Evolutionary conservation across 2,113 vertebrate species (phyloP), one percentile per base, ranked within the genome.

Genomic region (Elephas maximus): DNA sequence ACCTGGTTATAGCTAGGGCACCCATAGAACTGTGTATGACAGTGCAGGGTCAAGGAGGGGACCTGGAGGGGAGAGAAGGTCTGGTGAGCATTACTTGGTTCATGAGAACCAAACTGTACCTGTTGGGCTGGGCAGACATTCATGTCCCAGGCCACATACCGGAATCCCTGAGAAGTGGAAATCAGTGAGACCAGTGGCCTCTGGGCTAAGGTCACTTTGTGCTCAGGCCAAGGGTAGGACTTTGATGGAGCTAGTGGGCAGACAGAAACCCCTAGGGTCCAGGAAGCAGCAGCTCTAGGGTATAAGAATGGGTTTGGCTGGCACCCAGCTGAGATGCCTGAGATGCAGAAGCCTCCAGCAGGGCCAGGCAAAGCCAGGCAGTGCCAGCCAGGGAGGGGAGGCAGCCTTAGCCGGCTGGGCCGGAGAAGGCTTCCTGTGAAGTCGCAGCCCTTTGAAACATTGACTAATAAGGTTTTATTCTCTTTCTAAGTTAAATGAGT

Each of bases 391-490:
- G 37, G 83, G 93, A n/a, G 90, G 67, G 1, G 45, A 65, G 67
- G 78, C 91, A 17, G 85, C 37, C 82, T 62, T 94, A 67, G 96
- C 93, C 20, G 91, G 76, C 74, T 26, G 86, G 93, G 45, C 77
- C 23, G 0, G 30, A 60, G 91, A 73, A 90, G 82, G 69, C 83
- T 53, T 85, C 94, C 86, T 57, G 81, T n/a, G 94, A 95, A 96
- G 97, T 83, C 20, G n/a, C 87, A 91, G 92, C 90, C 97, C 94
- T 93, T 78, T 71, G 85, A 94, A 96, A 88, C 87, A 0, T 78
- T 91, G 96, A 96, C 98, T 97, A 97, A 97, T 60, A 94, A 92
- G 91, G 30, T 81, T 81, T 74, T 93, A 97, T 96, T 96, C 98
- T 98, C 96, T 96, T 89, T 81, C 90, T 41, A 76, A 94, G 93